Base-by-base conservation (phyloP, 2,888 invertebrate genomes). In the Hipparchia semele region DNA sequence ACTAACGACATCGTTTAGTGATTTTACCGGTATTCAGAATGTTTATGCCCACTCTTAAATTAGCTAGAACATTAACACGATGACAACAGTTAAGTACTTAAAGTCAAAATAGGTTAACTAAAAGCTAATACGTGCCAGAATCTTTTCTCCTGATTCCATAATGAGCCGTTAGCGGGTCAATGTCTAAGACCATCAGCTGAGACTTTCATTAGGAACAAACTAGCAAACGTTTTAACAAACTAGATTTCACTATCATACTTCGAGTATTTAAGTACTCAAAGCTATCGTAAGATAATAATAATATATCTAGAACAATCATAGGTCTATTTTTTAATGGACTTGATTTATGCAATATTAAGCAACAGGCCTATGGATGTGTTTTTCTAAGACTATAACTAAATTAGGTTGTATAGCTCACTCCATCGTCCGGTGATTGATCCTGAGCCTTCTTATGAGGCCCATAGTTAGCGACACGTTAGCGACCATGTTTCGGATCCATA, bases 81-180 rank as follows among this genome's bases (percentile, higher is more conserved):
- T 58, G 23, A 23, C 33, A 49, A 65, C 46, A 70, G 51, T 53
- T 65, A 65, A 51, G 0, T 65, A 70, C 56, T 33, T 62, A 58
- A 23, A 64, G 49, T 61, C 49, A 58, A 70, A 70, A 64, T 65
- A 49, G 70, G 70, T 64, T 70, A 70, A 70, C 64, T 58, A 23
- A 49, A 65, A 65, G 62, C 70, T 70, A 70, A 70, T 70, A 64
- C 61, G 13, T 68, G 58, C n/a, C 60, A 10, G n/a, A 49, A 7
- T 33, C 51, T 58, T 69, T 13, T 64, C 33, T 64, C 62, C 62
- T 70, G 64, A 65, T 70, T 70, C 70, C 49, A 33, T 70, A 70
- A 70, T 59, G 70, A 70, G 51, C n/a, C 64, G 49, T 33, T 70
- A 12, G 49, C 53, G 8, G 64, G 64, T 64, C 49, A 65, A 53